Evolutionary conservation across 2,888 invertebrate genomes (phyloP).

Genomic region (Silvanus unidentatus): DNA sequence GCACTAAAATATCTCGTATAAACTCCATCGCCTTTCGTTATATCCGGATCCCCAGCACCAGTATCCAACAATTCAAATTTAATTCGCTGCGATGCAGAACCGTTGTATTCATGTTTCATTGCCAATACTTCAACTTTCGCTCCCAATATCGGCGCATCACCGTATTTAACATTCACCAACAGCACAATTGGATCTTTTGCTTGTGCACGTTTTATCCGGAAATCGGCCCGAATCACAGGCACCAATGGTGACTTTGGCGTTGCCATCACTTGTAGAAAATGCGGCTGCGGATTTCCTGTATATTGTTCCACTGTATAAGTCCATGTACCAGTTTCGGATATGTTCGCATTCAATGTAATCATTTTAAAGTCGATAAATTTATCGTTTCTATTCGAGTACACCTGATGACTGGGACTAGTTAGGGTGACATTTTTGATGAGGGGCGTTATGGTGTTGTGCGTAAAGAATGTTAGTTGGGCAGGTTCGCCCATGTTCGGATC

Average conservation of each 20-base stretch:
- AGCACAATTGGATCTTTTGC: slow-evolving; percentile 47
- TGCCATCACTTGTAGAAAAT: slow-evolving; percentile 56
- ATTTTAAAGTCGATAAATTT: slow-evolving; percentile 49
- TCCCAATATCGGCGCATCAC: slow-evolving; percentile 52
- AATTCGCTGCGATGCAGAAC: slow-evolving; percentile 37
- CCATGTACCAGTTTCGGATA: slow-evolving; percentile 56
- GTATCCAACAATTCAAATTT: slow-evolving; percentile 52
- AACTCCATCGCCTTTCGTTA: slow-evolving; percentile 58
- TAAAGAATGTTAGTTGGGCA: slow-evolving; percentile 50
- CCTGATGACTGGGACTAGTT: slow-evolving; percentile 49
- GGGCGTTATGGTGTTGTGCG: slow-evolving; percentile 50
- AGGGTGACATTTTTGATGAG: slow-evolving; percentile 49
- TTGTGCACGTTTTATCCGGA: slow-evolving; percentile 45
- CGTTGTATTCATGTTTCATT: slow-evolving; percentile 40
- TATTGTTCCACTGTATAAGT: slow-evolving; percentile 54
- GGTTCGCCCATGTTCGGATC: slow-evolving; percentile 51
- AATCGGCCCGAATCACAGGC: slow-evolving; percentile 46
- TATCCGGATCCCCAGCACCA: slow-evolving; percentile 60
- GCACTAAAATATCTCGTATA: slow-evolving; percentile 58
- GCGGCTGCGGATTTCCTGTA: slow-evolving; percentile 54
- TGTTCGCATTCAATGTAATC: slow-evolving; percentile 48
- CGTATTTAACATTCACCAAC: slow-evolving; percentile 52
- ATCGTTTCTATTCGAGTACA: slow-evolving; percentile 48
- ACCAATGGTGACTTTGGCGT: slow-evolving; percentile 47
- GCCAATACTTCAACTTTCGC: slow-evolving; percentile 54